Conservation (phyloP, 30 jellyfish, hydroid and myxozoan genomes). For the Cassiopea xamachana region DNA sequence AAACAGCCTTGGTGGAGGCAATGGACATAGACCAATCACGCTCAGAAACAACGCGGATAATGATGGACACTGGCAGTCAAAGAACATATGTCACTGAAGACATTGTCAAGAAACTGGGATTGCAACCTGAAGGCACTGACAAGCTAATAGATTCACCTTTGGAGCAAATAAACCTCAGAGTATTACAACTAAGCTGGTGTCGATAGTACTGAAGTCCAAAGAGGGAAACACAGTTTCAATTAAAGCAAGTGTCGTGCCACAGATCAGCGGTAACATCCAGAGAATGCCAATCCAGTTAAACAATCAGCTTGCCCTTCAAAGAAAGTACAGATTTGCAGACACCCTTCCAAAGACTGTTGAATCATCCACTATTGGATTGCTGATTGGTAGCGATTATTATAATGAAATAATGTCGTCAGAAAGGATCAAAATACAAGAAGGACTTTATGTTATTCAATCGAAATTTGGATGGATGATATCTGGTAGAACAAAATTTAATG, state of each 20-base stretch:
- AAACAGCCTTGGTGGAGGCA: slow-evolving; percentile 35
- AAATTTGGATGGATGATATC: slow-evolving; percentile 5
- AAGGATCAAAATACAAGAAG: background rate
- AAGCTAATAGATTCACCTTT: background rate
- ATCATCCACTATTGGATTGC: background rate
- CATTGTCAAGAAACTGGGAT: background rate
- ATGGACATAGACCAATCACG: background rate
- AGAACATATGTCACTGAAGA: background rate
- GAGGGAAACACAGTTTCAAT: background rate
- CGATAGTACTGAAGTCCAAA: background rate
- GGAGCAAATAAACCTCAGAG: background rate
- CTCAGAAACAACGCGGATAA: background rate
- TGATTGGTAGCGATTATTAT: background rate
- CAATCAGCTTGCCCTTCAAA: background rate
- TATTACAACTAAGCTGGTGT: background rate
- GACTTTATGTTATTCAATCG: background rate
- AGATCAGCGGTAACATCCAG: too few species aligned
- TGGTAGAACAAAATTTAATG: background rate
- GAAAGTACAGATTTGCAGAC: background rate
- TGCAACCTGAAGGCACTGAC: background rate
- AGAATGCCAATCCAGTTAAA: too few species aligned
- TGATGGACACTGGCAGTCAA: background rate
- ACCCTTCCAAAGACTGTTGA: background rate
- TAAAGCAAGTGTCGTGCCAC: too few species aligned
- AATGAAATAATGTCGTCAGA: background rate